phyloP scores from a whole-genome alignment of 1,140 invertebrate genomes.

The Heliconius melpomene region DNA sequence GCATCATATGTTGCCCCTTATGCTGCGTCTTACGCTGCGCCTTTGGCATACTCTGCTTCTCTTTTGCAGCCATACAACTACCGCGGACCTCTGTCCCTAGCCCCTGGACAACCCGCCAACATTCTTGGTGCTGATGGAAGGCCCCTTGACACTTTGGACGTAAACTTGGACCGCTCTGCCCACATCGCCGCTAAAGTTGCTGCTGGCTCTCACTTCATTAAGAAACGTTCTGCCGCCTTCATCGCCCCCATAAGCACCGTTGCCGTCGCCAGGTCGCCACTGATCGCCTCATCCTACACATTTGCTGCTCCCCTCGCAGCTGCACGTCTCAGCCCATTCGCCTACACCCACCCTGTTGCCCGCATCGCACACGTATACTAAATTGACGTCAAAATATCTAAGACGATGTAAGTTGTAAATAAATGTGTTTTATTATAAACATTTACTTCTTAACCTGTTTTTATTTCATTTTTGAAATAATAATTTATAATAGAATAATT shows the following conservation, averaged over 20 bases:
- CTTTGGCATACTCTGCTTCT: slow-evolving; percentile 20
- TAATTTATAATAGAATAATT: no score
- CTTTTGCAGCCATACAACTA: slow-evolving; percentile 57
- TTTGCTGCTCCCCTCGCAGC: slow-evolving; percentile 10
- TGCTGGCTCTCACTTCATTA: slow-evolving; percentile 46
- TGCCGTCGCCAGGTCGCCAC: slow-evolving; percentile 33
- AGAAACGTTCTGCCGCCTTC: slow-evolving; percentile 51
- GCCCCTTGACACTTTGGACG: slow-evolving; percentile 73
- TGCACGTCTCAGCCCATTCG: slow-evolving; percentile 20
- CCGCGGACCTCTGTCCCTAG: slow-evolving; percentile 63
- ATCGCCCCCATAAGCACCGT: slow-evolving; percentile 42
- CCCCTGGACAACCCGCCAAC: slow-evolving; percentile 71
- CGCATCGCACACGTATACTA: slow-evolving; percentile 22
- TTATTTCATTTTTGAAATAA: no score
- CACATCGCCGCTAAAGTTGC: slow-evolving; percentile 65
- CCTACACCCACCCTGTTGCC: slow-evolving; percentile 17
- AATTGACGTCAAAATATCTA: background rate
- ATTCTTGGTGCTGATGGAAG: slow-evolving; percentile 72
- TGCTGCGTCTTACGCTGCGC: slow-evolving; percentile 37
- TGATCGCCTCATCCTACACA: slow-evolving; percentile 32
- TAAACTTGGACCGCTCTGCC: slow-evolving; percentile 74
- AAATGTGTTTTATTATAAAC: background rate
- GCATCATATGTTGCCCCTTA: background rate
- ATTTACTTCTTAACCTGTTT: no score
- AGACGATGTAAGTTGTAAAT: background rate